These are phyloP conservation scores for Delphinus delphis DNA, from an alignment of 2,113 vertebrate species.

Conservation along the genomic window DNA sequence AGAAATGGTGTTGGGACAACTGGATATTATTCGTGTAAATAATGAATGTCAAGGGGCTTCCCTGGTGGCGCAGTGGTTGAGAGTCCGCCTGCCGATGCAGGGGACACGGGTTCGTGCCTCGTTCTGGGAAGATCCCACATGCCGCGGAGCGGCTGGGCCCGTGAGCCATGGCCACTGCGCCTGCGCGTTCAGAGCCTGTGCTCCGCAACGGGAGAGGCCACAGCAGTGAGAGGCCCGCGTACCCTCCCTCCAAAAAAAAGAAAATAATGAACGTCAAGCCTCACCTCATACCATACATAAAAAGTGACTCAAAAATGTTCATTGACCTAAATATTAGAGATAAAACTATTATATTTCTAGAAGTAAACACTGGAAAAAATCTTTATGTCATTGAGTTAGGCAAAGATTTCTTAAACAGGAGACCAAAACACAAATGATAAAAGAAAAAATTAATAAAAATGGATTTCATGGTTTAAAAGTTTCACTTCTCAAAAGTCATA, in stretches of 20 bases:
- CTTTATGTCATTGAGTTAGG: neutral
- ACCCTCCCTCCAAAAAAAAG: too few species aligned
- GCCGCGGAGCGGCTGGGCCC: too few species aligned
- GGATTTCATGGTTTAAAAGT: neutral
- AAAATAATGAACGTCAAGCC: constrained; percentile 27
- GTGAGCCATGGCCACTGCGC: too few species aligned
- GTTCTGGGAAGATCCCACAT: too few species aligned
- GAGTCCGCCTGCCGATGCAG: too few species aligned
- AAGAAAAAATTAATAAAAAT: neutral
- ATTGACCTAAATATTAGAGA: neutral
- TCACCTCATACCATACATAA: neutral
- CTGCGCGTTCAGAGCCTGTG: too few species aligned
- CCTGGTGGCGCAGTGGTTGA: too few species aligned
- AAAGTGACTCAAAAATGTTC: constrained; percentile 13
- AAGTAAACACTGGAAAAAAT: constrained; percentile 8
- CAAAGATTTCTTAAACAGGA: constrained; percentile 17
- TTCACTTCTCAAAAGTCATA: neutral
- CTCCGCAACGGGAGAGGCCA: too few species aligned
- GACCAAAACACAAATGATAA: constrained; percentile 14
- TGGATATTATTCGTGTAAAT: neutral
- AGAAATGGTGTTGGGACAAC: neutral
- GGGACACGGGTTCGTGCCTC: too few species aligned
- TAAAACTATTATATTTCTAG: constrained; percentile 7
- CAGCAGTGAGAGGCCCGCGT: too few species aligned
- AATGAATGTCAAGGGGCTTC: neutral